Percentiles rank a stretch among this genome's conserved stretches.
These are phyloP conservation scores for Sericinus montela DNA, from an alignment of 2,888 invertebrate species.

Conservation along the genomic window DNA sequence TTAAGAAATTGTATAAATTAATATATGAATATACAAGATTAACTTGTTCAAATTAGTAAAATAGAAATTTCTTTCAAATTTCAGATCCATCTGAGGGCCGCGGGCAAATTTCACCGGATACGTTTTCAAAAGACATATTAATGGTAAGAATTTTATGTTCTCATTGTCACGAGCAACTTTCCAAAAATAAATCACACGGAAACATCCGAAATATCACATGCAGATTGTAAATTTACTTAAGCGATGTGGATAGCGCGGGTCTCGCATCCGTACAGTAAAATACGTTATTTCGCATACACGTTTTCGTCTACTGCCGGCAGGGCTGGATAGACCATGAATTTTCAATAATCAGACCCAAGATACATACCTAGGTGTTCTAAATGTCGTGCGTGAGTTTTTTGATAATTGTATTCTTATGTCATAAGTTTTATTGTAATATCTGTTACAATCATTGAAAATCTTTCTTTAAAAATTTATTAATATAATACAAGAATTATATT, in stretches of 20 bases:
- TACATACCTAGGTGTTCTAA: no score
- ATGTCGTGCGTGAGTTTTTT: conserved; percentile 25
- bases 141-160: conserved; percentile 52
- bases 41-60: no score
- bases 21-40: no score
- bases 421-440: no score
- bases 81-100: conserved; percentile 65
- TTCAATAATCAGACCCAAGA: conserved; percentile 61
- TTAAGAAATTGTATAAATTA: no score
- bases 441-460: no score
- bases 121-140: conserved; percentile 69
- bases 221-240: conserved; percentile 17
- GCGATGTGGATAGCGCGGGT: conserved; percentile 27
- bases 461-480: no score
- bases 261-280: conserved; percentile 42
- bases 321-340: conserved; percentile 61
- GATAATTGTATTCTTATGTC: neutral
- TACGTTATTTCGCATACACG: conserved; percentile 41
- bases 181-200: conserved; percentile 6
- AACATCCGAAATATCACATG: neutral
- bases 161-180: conserved; percentile 12
- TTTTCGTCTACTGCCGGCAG: conserved; percentile 54
- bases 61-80: neutral
- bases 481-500: no score
- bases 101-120: conserved; percentile 68